Evolutionary conservation across 2,113 vertebrate species (phyloP), one percentile per base, ranked within the genome.

Genomic region (Aegotheles bennettii): DNA sequence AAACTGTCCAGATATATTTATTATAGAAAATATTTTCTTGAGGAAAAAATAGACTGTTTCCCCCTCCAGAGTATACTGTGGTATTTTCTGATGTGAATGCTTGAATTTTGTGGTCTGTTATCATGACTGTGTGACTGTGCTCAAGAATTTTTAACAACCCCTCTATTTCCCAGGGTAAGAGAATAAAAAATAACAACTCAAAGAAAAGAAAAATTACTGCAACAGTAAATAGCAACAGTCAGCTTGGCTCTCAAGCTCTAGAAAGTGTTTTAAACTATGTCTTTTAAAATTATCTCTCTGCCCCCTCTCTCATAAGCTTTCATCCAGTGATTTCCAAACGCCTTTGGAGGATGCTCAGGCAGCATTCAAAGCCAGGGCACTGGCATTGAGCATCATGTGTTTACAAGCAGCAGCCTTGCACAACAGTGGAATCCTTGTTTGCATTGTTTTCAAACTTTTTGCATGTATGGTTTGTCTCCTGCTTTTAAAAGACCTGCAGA

Each of bases 1-100:
- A 97, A 97, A 97, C 97, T 98, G 97, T 98, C 98, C 97, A 97
- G 96, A 97, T 98, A 89, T 98, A 98, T 98, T 98, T 98, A 96
- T 97, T 97, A 90, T 51, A 67, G 93, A 96, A 98, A 97, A 96
- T 93, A 93, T 90, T 97, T 98, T 97, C 97, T 90, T 87, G 84
- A 87, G 93, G 81, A 95, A 94, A 96, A 96, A 95, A 95, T 88
- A 97, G 89, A 87, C 92, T 95, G 29, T 90, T 96, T 78, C 79
- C 68, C 56, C 76, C 81, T 93, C 80, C 89, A 94, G 96, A 96
- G 89, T 54, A 91, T 29, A 63, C 78, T 64, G 47, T 81, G 57
- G 74, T 94, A 50, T 96, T 94, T 96, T 94, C 87, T 95, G 94
- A 91, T 89, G 84, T 36, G 87, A 89, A 54, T 70, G 78, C 87